Evolutionary conservation across 2,113 vertebrate genomes (phyloP), one percentile per base, ranked within the genome.

Genomic region (Amphilophus citrinellus): DNA sequence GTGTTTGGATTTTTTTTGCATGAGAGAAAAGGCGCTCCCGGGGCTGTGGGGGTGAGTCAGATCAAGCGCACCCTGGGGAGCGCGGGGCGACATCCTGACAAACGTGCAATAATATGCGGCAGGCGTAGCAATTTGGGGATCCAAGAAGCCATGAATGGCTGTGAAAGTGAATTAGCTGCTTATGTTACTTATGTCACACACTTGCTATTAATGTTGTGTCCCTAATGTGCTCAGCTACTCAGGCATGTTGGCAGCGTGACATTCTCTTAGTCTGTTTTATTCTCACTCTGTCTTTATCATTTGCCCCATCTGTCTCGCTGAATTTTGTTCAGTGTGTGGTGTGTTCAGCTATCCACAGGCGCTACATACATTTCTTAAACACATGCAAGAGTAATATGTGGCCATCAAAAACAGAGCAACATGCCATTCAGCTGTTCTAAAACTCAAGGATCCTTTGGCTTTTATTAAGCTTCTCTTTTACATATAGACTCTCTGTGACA

Each of bases 31-130:
- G 44, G 6, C 3, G 59, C 77, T 88, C 18, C 44, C 32, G 14
- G 77, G 80, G 59, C 86, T 91, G 71, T 47, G 90, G 83, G 89
- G 81, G 91, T 80, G 92, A 93, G 84, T 93, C 89, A 88, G 91
- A 94, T 94, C 89, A 93, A 93, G 88, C 15, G 30, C 88, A 77
- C 89, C 91, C 89, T 11, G 20, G 86, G 91, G 87, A 87, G 83
- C 30, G 4, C 77, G 83, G 77, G 79, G n/a, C 84, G 82, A 88
- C 91, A 85, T 90, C 88, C 80, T 81, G 90, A 89, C 77, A 90
- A 88, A 89, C 85, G 79, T 61, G 86, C 44, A 87, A 80, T 89
- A 93, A 89, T 82, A 75, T 77, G 3, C 90, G 90, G 90, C 89
- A 39, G 83, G 87, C 62, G 14, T 58, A 65, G 87, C 88, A 75